A percentile compares a stretch with the other conserved stretches of the same genome.
phyloP scores from a whole-genome alignment of 2,113 vertebrate genomes.

The Sphyrna mokarran region DNA sequence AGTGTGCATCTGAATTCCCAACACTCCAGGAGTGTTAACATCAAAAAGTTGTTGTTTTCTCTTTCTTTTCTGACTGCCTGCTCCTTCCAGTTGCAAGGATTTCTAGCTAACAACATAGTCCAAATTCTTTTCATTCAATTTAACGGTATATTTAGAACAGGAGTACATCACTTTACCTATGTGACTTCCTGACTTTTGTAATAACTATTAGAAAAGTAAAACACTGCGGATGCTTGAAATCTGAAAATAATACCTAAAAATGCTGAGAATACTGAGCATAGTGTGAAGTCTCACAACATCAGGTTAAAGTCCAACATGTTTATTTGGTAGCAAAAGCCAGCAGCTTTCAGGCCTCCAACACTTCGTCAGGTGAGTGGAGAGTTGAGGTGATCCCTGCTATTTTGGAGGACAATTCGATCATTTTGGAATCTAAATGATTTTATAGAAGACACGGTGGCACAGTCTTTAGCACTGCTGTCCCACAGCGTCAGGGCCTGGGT shows the following conservation, averaged over 20 bases:
- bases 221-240: not conserved
- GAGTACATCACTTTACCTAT: not conserved
- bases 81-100: not conserved
- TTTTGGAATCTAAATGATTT: not conserved
- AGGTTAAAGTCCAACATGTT: too few species aligned
- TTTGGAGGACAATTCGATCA: not conserved
- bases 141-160: not conserved
- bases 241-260: not conserved
- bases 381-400: not conserved
- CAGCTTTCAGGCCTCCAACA: too few species aligned
- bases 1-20: not conserved
- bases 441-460: too few species aligned
- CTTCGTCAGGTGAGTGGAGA: too few species aligned
- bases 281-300: too few species aligned
- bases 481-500: too few species aligned
- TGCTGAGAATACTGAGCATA: not conserved
- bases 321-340: too few species aligned
- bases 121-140: not conserved
- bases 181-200: not conserved
- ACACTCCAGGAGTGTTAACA: not conserved
- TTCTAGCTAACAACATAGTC: not conserved
- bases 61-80: not conserved
- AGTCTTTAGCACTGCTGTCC: too few species aligned
- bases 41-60: not conserved
- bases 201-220: not conserved